Evolutionary conservation across 30 jellyfish, hydroid and myxozoan species (phyloP).

Genomic region (Nemopilema nomurai): DNA sequence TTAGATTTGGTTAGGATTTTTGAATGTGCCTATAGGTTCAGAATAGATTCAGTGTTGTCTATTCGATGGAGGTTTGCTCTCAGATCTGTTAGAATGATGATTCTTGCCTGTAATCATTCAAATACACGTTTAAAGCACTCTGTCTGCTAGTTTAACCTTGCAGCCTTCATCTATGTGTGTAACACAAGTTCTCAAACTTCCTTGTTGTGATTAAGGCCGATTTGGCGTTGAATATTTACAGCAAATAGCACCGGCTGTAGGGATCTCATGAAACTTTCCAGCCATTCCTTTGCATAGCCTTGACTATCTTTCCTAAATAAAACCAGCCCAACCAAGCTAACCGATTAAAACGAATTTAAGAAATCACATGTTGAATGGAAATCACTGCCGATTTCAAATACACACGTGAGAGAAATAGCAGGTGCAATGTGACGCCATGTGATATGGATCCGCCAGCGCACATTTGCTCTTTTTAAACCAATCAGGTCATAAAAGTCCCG

Average conservation of each 20-base stretch:
- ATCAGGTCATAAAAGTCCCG: background rate
- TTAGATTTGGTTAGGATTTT: too few species aligned
- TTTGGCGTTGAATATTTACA: background rate
- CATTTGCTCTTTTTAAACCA: background rate
- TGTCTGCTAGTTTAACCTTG: too few species aligned
- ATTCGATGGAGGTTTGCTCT: too few species aligned
- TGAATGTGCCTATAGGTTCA: too few species aligned
- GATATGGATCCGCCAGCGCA: background rate
- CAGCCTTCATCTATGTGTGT: too few species aligned
- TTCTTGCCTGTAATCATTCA: too few species aligned
- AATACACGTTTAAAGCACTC: too few species aligned
- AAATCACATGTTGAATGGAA: background rate
- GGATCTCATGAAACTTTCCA: background rate
- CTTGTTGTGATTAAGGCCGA: background rate
- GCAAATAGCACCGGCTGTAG: background rate
- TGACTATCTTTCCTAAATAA: background rate
- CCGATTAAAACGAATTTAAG: background rate
- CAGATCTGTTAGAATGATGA: too few species aligned
- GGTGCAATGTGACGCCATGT: background rate
- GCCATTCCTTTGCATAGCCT: background rate
- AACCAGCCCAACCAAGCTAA: background rate
- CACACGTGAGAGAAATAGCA: background rate
- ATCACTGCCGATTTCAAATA: background rate
- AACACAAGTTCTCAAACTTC: background rate
- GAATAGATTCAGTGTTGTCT: too few species aligned